Conservation (phyloP, 2,888 invertebrate genomes). For the Eupithecia tripunctaria region DNA sequence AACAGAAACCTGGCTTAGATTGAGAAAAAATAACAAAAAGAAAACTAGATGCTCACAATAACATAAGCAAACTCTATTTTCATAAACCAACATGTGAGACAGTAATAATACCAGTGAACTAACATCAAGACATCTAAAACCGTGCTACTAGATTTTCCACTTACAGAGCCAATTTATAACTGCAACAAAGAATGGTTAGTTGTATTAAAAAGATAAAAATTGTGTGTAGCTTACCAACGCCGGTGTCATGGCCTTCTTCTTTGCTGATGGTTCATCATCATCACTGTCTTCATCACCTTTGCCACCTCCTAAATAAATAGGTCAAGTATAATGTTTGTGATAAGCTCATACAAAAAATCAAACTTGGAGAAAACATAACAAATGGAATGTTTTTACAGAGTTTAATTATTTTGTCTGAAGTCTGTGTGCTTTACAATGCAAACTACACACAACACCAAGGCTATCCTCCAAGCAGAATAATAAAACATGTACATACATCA, state of each 20-base stretch:
- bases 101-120: constrained; percentile 20
- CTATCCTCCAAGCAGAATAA: constrained; percentile 70
- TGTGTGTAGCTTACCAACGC: constrained; percentile 67
- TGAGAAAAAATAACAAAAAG: background rate
- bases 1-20: constrained; percentile 15
- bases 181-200: constrained; percentile 37
- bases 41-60: background rate
- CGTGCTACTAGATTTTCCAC: constrained; percentile 12
- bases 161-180: constrained; percentile 26
- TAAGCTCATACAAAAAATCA: background rate
- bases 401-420: background rate
- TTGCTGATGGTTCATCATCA: constrained; percentile 92
- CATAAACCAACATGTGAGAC: constrained; percentile 9
- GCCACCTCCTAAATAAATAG: constrained; percentile 81
- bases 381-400: background rate
- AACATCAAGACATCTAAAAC: background rate
- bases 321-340: background rate
- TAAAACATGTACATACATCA: constrained; percentile 75
- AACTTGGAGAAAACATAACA: background rate
- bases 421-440: constrained; percentile 34
- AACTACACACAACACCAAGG: constrained; percentile 73
- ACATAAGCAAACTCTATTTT: constrained; percentile 7
- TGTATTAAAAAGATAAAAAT: constrained; percentile 4
- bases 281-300: constrained; percentile 93
- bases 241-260: constrained; percentile 87